Base-by-base conservation (phyloP, 2,113 vertebrate species). In the Barbus barbus region DNA sequence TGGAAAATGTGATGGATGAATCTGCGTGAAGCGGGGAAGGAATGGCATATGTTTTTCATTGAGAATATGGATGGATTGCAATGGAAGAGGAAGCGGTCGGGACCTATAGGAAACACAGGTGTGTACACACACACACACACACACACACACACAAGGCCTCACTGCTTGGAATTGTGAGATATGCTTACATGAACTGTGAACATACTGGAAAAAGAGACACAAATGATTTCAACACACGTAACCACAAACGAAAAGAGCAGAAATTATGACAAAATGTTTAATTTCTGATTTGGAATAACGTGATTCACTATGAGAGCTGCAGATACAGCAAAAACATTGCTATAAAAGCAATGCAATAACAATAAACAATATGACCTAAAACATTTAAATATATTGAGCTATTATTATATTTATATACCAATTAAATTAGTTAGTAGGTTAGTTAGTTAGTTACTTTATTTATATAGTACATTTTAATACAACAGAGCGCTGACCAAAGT, bases 1-100 rank as follows among this genome's bases (percentile, higher is more conserved):
- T 72, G 80, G 80, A 82, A 82, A 82, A 44, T 72, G 46, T 58
- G 67, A 82, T 18, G 51, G 61, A 82, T 56, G 51, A 36, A 53
- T n/a, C 4, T 16, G 46, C 22, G 22, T n/a, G 20, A 56, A n/a
- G 12, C 0, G 38, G 38, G 71, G 38, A 73, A 73, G n/a, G n/a
- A 13, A 41, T 46, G 71, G 22, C 7, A 2, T 44, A 3, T 24
- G 38, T 26, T 8, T n/a, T 5, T 22, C 24, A 16, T 1, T 31
- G 80, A 56, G 46, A 38, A 58, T 9, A 82, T 2, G 18, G 48
- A n/a, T 56, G 31, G 46, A 69, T 48, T 69, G 65, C 31, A 61
- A 72, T 56, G 79, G 22, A 69, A 36, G 41, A 72, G 26, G 31
- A 56, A 53, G 80, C 26, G 33, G n/a, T n/a, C 11, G 3, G 56